Evolutionary conservation across 2,888 invertebrate species (phyloP), one percentile per base, ranked within the genome.

Genomic region (Trypoxylon attenuatum): DNA sequence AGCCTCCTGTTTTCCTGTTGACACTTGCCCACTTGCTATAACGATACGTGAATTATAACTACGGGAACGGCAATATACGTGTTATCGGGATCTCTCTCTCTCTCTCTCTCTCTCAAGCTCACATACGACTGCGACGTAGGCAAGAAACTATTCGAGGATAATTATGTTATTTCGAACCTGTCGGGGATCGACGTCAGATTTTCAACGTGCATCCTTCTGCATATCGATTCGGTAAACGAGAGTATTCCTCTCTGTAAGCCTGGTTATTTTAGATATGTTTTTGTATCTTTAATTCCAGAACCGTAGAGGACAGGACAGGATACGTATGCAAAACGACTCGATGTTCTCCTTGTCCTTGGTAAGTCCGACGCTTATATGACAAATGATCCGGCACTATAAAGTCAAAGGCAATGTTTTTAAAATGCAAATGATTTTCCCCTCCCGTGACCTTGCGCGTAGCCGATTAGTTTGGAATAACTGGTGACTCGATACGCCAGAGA

Each of bases 1-100:
- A 59, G 46, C 43, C 43, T 42, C 45, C 42, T 51, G 46, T 61
- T 56, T 71, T 68, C 56, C 53, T 43, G 59, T 71, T 69, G 69
- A 65, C 59, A 71, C 47, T 61, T 41, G 45, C 29, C 45, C 8
- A 46, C 23, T 33, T 33, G 21, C 15, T 19, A 54, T 43, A 56
- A 46, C 51, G 23, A 59, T 27, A 22, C 19, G 29, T 60, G 33
- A 54, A 43, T 69, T 69, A 54, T 29, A 61, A 54, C 18, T 15
- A 19, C 19, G 6, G n/a, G 4, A 18, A 16, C 10, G 5, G 43
- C n/a, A n/a, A 27, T 59, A 45, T 55, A 33, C 33, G 5, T 23
- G 51, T 29, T 59, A 50, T 56, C 15, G 21, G 22, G 16, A 6
- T n/a, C 27, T 42, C n/a, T 47, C 16, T 38, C 19, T 33, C 13